Evolutionary conservation across 1,140 invertebrate genomes (phyloP).

Genomic region (Bombus superbus): DNA sequence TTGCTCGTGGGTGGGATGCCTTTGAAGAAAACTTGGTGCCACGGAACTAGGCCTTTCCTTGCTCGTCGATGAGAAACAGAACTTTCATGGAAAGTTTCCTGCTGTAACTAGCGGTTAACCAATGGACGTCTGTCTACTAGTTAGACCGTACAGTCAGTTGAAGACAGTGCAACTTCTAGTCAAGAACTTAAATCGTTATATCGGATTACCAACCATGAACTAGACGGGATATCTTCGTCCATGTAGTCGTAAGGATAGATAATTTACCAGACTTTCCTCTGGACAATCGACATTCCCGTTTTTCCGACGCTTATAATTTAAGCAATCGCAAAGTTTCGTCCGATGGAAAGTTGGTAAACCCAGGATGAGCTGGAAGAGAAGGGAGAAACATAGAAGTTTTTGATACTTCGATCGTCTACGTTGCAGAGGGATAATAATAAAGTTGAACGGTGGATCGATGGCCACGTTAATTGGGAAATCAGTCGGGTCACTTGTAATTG

Average conservation of each 20-base stretch:
- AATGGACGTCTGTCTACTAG: constrained; percentile 26
- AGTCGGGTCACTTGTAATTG: background rate
- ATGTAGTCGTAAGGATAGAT: background rate
- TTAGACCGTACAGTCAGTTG: constrained; percentile 15
- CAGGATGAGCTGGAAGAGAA: background rate
- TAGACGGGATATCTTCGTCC: constrained; percentile 1
- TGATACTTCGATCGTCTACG: background rate
- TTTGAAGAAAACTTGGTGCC: constrained; percentile 52
- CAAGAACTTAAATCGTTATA: constrained; percentile 34
- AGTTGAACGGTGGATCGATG: background rate
- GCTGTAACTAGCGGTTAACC: constrained; percentile 40
- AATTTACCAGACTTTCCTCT: constrained; percentile 3
- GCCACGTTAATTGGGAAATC: background rate
- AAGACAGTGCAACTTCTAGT: constrained; percentile 7
- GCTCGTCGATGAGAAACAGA: background rate
- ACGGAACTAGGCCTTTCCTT: background rate
- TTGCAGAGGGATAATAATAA: background rate
- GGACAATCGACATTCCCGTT: background rate
- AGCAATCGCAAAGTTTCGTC: background rate
- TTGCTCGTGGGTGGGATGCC: constrained; percentile 25
- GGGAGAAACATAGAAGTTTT: background rate
- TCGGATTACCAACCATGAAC: constrained; percentile 15
- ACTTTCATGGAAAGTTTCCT: constrained; percentile 4
- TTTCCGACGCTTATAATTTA: background rate
- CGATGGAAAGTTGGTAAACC: background rate